phyloP scores from a whole-genome alignment of 2,797 vertebrate species.

The Urosaurus nigricauda region DNA sequence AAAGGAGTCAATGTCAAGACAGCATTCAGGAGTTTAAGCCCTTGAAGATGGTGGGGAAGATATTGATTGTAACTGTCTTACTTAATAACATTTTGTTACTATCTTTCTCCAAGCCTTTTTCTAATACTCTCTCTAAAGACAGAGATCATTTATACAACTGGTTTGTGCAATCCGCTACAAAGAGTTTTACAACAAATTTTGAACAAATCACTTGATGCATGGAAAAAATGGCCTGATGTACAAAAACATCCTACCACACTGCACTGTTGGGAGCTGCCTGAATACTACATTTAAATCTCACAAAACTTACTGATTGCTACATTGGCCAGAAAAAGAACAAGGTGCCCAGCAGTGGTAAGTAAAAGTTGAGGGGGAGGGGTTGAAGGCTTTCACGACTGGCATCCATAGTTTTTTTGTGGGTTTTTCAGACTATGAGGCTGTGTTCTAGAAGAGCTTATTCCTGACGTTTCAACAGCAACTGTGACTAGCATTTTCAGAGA shows the following conservation, averaged over 20 bases:
- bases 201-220: background rate
- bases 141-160: background rate
- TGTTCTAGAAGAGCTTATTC: too few species aligned
- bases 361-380: too few species aligned
- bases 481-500: too few species aligned
- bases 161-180: background rate
- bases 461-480: too few species aligned
- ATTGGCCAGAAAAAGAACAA: background rate
- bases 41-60: background rate
- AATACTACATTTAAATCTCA: background rate
- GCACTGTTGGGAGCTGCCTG: background rate
- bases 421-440: too few species aligned
- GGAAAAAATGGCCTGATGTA: background rate
- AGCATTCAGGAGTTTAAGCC: background rate
- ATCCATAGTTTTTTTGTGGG: too few species aligned
- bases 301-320: background rate
- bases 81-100: constrained; percentile 19
- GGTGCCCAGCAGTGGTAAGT: background rate
- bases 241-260: background rate
- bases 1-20: constrained; percentile 27
- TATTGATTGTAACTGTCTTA: background rate
- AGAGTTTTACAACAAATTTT: background rate
- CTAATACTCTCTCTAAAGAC: background rate
- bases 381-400: too few species aligned
- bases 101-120: background rate